A percentile compares a stretch with the other conserved stretches of the same genome.
phyloP scores from a whole-genome alignment of 1,140 invertebrate genomes.

The Trissolcus basalis region DNA sequence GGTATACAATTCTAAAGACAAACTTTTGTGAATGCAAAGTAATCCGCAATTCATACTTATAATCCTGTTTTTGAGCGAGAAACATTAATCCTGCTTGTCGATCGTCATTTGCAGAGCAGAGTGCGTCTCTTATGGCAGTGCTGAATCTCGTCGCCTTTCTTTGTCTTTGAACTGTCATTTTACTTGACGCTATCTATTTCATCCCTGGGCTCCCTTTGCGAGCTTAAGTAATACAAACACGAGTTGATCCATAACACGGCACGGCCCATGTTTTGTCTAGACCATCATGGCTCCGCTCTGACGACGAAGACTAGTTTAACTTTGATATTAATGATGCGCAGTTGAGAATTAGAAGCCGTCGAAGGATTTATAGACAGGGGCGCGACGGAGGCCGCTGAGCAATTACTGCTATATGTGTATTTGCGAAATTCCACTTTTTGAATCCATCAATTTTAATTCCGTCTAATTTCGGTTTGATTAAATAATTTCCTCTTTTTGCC shows the following conservation, averaged over 20 bases:
- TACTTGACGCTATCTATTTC: conserved; percentile 15
- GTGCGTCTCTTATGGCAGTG: conserved; percentile 21
- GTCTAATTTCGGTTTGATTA: too few species aligned
- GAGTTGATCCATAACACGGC: conserved; percentile 35
- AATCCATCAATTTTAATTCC: too few species aligned
- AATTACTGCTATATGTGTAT: too few species aligned
- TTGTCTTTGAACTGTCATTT: conserved; percentile 20
- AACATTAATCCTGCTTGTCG: conserved; percentile 28
- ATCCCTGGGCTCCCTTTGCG: background rate
- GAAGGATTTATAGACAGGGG: conserved; percentile 56
- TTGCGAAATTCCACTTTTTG: too few species aligned
- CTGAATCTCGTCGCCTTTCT: conserved; percentile 18
- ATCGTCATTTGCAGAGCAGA: conserved; percentile 25
- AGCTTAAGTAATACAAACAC: conserved; percentile 32
- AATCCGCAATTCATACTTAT: too few species aligned
- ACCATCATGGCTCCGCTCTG: conserved; percentile 14
- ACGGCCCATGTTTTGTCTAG: conserved; percentile 36
- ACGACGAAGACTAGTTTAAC: conserved; percentile 47
- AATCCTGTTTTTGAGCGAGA: background rate
- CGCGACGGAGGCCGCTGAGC: background rate
- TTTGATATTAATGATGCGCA: conserved; percentile 64
- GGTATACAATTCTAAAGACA: too few species aligned
- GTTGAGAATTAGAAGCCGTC: conserved; percentile 50
- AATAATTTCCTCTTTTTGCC: too few species aligned
- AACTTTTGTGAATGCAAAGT: too few species aligned